A percentile compares a stretch with the other conserved stretches of the same genome.
Conservation (phyloP, 1,140 invertebrate species). For the Saccostrea glomerata region DNA sequence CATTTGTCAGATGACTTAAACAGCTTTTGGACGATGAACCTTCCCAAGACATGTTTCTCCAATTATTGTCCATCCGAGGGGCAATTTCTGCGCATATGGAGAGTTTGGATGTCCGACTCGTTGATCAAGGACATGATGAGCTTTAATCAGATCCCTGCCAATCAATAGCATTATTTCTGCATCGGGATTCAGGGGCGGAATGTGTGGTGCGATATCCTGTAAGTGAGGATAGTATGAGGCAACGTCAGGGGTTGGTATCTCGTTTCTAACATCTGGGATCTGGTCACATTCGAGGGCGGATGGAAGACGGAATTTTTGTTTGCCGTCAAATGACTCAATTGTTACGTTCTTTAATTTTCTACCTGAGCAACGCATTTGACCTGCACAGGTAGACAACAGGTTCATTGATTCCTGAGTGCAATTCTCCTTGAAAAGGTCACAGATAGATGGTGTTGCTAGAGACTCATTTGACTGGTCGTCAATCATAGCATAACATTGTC, state of each 20-base stretch:
- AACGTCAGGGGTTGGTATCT: slow-evolving; percentile 37
- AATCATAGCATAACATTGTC: slow-evolving; percentile 40
- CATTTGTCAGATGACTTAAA: background rate
- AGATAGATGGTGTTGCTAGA: slow-evolving; percentile 5
- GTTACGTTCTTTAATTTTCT: slow-evolving; percentile 30
- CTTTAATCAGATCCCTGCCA: background rate
- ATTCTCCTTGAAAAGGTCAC: slow-evolving; percentile 32
- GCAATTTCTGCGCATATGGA: slow-evolving; percentile 33
- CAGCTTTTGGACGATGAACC: background rate
- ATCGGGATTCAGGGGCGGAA: slow-evolving; percentile 25
- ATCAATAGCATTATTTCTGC: no score
- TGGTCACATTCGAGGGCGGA: slow-evolving; percentile 45
- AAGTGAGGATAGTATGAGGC: slow-evolving; percentile 10
- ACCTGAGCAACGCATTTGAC: background rate
- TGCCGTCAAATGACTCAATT: slow-evolving; percentile 35
- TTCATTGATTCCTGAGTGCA: background rate
- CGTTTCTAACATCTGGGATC: slow-evolving; percentile 49
- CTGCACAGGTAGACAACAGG: no score
- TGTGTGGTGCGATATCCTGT: background rate
- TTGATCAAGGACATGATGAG: slow-evolving; percentile 34
- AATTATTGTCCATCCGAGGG: slow-evolving; percentile 32
- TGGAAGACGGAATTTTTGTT: slow-evolving; percentile 19
- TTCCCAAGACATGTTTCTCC: slow-evolving; percentile 7
- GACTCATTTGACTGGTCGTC: slow-evolving; percentile 49
- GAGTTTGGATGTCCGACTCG: background rate